These are phyloP conservation scores for Cyprinodon variegatus DNA, from an alignment of 2,113 vertebrate genomes.

Conservation along the genomic window DNA sequence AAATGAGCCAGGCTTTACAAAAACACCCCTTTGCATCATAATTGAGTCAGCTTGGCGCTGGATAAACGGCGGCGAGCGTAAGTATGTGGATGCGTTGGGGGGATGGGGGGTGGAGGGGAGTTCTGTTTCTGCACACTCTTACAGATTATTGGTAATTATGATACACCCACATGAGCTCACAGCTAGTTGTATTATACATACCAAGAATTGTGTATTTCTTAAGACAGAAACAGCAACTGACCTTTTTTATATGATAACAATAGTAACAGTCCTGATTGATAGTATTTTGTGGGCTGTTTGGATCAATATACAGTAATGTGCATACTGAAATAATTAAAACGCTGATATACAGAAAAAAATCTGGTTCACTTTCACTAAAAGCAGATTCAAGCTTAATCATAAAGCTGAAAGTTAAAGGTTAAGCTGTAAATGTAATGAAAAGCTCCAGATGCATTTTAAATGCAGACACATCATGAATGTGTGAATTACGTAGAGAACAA, in stretches of 20 bases:
- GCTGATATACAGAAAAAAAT: background rate
- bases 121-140: conserved; percentile 65
- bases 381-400: background rate
- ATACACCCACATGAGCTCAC: conserved; percentile 64
- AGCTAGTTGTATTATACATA: conserved; percentile 33
- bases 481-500: background rate
- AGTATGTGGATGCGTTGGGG: background rate
- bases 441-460: background rate
- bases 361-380: background rate
- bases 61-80: conserved; percentile 60
- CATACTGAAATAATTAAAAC: background rate
- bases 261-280: conserved; percentile 1
- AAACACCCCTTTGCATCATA: conserved; percentile 81
- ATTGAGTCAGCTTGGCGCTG: conserved; percentile 72
- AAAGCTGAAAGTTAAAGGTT: conserved; percentile 8
- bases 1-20: conserved; percentile 80
- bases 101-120: background rate
- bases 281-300: conserved; percentile 22
- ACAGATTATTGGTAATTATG: conserved; percentile 75
- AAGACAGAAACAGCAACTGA: conserved; percentile 22
- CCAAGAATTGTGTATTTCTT: conserved; percentile 25
- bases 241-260: conserved; percentile 31
- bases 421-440: background rate
- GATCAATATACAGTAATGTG: conserved; percentile 1
- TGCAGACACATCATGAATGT: background rate